Conservation (phyloP, 2,797 vertebrate genomes). For the Crenichthys baileyi region DNA sequence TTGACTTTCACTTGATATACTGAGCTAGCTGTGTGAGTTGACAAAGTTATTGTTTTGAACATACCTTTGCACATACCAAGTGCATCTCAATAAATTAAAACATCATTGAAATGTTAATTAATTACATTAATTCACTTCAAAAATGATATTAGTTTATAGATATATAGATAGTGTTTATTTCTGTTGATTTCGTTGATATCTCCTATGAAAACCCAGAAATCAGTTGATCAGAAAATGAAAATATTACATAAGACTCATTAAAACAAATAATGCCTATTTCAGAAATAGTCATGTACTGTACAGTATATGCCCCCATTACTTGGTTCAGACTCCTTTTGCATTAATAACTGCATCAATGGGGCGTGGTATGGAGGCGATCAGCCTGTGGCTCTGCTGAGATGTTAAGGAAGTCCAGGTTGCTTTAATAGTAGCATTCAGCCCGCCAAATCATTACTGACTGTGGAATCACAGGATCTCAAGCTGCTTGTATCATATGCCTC, state of each 20-base stretch:
- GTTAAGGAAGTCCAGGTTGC: not conserved
- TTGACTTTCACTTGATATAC: not conserved
- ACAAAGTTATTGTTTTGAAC: not conserved
- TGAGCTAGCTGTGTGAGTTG: not conserved
- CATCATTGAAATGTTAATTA: not conserved
- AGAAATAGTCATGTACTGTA: not conserved
- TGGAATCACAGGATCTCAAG: no score
- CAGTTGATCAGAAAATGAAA: not conserved
- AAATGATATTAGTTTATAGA: not conserved
- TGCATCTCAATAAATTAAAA: not conserved
- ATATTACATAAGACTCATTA: not conserved
- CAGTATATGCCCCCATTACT: not conserved
- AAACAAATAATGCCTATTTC: not conserved
- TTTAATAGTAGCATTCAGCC: not conserved
- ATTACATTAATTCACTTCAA: not conserved
- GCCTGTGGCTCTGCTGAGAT: not conserved
- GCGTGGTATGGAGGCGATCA: not conserved
- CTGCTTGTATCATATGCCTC: no score
- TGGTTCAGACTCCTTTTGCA: not conserved
- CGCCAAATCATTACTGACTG: no score
- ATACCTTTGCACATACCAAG: not conserved
- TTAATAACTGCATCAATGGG: not conserved
- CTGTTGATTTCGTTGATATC: not conserved
- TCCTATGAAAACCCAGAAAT: not conserved
- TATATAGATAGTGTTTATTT: not conserved